Conservation (phyloP, 2,888 invertebrate species). For the Galerucella nymphaeae region DNA sequence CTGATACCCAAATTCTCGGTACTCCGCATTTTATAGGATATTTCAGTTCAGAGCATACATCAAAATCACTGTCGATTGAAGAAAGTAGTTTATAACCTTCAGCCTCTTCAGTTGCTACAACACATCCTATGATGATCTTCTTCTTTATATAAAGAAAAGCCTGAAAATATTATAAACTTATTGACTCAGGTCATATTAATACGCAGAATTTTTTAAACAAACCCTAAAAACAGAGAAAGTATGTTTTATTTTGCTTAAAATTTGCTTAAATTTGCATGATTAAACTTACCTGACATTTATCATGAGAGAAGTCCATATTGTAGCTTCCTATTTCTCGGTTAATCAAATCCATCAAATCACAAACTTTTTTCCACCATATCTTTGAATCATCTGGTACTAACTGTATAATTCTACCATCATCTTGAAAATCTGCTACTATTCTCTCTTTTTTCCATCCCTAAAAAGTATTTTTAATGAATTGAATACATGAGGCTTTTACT, state of each 20-base stretch:
- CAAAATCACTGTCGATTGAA: constrained; percentile 67
- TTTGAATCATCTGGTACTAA: constrained; percentile 71
- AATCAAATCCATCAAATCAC: constrained; percentile 72
- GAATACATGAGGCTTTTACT: too few relatives aligned
- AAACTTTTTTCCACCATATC: constrained; percentile 72
- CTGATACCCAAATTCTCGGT: constrained; percentile 86
- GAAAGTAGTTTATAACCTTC: constrained; percentile 76
- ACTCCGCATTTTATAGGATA: constrained; percentile 85
- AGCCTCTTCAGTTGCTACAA: constrained; percentile 78
- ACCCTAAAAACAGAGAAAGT: too few relatives aligned
- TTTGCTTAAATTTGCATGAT: too few relatives aligned
- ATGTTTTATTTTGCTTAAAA: too few relatives aligned
- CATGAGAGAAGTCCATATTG: constrained; percentile 61
- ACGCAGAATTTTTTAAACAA: too few relatives aligned
- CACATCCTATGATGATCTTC: constrained; percentile 80
- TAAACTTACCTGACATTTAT: constrained; percentile 62
- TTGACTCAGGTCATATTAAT: too few relatives aligned
- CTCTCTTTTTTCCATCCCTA: constrained; percentile 87
- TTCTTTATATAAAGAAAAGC: constrained; percentile 80
- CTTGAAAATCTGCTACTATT: constrained; percentile 65
- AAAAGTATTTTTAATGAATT: constrained; percentile 37
- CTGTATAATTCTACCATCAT: constrained; percentile 68
- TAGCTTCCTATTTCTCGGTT: constrained; percentile 77
- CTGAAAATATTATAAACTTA: constrained; percentile 64
- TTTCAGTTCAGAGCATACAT: constrained; percentile 80